Evolutionary conservation across 2,113 vertebrate genomes (phyloP).

Genomic region (Rhineura floridana): DNA sequence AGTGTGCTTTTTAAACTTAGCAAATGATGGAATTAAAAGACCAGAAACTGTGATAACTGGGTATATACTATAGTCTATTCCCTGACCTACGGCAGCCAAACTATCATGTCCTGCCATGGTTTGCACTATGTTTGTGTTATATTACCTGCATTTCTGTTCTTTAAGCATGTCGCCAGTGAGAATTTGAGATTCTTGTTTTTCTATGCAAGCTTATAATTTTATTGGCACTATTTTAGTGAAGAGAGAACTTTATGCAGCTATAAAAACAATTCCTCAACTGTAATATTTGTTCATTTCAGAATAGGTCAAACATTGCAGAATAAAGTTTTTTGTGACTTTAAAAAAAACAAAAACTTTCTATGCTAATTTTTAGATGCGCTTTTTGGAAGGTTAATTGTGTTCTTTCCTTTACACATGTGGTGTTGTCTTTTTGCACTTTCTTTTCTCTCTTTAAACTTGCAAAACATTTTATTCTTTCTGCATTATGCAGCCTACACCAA

Average conservation of each 20-base stretch:
- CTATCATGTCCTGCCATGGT: constrained; percentile 79
- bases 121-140: constrained; percentile 91
- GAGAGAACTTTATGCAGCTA: constrained; percentile 71
- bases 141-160: constrained; percentile 80
- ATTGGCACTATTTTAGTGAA: constrained; percentile 83
- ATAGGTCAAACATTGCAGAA: constrained; percentile 72
- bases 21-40: constrained; percentile 78
- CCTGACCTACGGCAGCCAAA: constrained; percentile 75
- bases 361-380: constrained; percentile 75
- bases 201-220: constrained; percentile 82
- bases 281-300: constrained; percentile 76
- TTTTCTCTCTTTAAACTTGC: constrained; percentile 47
- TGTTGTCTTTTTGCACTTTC: constrained; percentile 39
- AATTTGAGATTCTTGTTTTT: constrained; percentile 76
- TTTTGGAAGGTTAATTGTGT: constrained; percentile 71
- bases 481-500: constrained; percentile 70
- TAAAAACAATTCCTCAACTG: constrained; percentile 70
- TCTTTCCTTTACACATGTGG: constrained; percentile 69
- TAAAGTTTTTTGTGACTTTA: constrained; percentile 63
- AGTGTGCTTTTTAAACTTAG: constrained; percentile 71
- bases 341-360: constrained; percentile 63
- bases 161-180: constrained; percentile 87
- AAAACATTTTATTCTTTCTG: constrained; percentile 72
- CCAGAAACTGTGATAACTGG: constrained; percentile 85
- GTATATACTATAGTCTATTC: constrained; percentile 73